A percentile compares a stretch with the other conserved stretches of the same genome.
Evolutionary conservation across 2,797 vertebrate genomes (phyloP).

Genomic region (Urosaurus nigricauda): DNA sequence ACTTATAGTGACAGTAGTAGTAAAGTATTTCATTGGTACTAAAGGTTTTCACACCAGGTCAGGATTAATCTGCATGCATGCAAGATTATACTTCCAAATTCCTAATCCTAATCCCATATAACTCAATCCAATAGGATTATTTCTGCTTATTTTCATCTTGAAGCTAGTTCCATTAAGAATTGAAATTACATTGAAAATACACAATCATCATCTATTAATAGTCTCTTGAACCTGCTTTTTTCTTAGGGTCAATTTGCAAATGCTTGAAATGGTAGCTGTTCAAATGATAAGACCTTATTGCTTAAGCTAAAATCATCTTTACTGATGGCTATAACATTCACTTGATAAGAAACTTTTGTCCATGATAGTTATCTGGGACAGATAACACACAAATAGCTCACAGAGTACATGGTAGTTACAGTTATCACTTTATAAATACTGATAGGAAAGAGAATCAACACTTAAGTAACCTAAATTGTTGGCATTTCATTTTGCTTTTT

Average conservation of each 20-base stretch:
- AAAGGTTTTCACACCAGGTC: not conserved
- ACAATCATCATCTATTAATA: not conserved
- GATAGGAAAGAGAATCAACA: not conserved
- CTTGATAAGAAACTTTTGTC: not conserved
- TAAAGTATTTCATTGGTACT: not conserved
- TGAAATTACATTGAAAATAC: not conserved
- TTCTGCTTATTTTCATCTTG: conserved; percentile 13
- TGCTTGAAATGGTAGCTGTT: not conserved
- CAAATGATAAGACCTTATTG: not conserved
- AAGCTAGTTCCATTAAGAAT: conserved; percentile 8
- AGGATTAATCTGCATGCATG: conserved; percentile 13
- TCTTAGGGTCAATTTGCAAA: not conserved
- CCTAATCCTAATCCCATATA: conserved; percentile 19
- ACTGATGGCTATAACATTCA: not conserved
- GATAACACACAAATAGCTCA: not conserved
- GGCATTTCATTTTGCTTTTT: not conserved
- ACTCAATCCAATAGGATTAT: conserved; percentile 14
- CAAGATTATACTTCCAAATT: conserved; percentile 10
- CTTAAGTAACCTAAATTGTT: not conserved
- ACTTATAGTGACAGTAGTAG: no score
- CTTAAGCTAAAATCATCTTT: not conserved
- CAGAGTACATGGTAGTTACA: not conserved
- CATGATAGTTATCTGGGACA: not conserved
- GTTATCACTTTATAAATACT: not conserved
- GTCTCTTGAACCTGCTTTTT: not conserved